These are phyloP conservation scores for Penaeus chinensis DNA, from an alignment of 1,140 invertebrate genomes.

Conservation along the genomic window DNA sequence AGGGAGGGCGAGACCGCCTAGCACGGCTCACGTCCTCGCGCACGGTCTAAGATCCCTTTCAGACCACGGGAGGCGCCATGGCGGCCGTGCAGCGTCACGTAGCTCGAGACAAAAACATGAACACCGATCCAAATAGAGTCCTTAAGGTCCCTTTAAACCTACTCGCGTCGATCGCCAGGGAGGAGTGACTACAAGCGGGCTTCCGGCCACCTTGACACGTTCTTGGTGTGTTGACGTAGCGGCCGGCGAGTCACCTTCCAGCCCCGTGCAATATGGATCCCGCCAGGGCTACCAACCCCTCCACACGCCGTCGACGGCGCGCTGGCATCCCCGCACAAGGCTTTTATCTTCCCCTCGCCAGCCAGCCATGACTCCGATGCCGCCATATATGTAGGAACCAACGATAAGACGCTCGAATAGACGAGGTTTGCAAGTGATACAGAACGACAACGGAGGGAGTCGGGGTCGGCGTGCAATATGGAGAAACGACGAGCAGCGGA, in stretches of 20 bases:
- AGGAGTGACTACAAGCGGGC: not conserved
- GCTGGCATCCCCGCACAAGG: not conserved
- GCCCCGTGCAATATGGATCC: conserved; percentile 48
- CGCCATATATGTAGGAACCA: too few relatives aligned
- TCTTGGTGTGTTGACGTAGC: conserved; percentile 7
- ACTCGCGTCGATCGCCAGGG: not conserved
- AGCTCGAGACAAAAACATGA: too few relatives aligned
- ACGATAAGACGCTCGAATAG: not conserved
- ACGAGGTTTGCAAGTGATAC: not conserved
- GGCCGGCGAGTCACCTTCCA: conserved; percentile 35
- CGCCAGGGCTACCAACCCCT: conserved; percentile 33
- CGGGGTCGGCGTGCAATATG: conserved; percentile 46
- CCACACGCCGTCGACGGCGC: not conserved
- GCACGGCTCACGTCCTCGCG: too few relatives aligned
- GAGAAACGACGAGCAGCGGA: conserved; percentile 48
- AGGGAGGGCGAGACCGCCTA: not conserved
- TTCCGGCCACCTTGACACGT: conserved; percentile 50
- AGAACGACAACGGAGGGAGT: not conserved
- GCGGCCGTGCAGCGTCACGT: too few relatives aligned
- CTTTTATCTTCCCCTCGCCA: too few relatives aligned
- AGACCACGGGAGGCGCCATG: too few relatives aligned
- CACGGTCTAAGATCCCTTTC: too few relatives aligned
- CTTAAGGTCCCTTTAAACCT: too few relatives aligned
- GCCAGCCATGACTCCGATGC: too few relatives aligned
- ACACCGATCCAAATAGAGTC: too few relatives aligned